A percentile compares a stretch with the other conserved stretches of the same genome.
phyloP scores from a whole-genome alignment of 2,797 vertebrate species.

The Knipowitschia caucasica region DNA sequence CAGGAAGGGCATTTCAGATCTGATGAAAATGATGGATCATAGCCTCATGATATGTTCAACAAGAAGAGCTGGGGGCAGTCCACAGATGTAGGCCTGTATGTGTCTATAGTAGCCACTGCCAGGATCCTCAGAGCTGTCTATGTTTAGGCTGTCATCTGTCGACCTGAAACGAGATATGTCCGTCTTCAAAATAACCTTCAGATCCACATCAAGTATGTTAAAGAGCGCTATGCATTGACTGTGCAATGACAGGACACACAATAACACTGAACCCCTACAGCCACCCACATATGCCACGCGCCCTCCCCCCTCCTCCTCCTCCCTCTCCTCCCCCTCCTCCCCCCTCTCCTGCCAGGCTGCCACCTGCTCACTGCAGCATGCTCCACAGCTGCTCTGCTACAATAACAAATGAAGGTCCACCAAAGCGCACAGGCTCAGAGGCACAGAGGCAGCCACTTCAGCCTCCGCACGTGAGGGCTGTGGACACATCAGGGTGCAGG shows the following conservation, averaged over 20 bases:
- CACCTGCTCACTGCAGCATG: conserved; percentile 81
- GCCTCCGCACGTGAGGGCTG: conserved; percentile 43
- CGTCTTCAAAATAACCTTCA: not conserved
- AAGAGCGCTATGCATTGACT: conserved; percentile 36
- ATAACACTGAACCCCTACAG: conserved; percentile 38
- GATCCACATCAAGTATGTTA: conserved; percentile 50
- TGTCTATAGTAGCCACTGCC: not conserved
- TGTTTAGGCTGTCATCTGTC: not conserved
- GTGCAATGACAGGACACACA: conserved; percentile 23
- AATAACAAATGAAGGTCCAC: conserved; percentile 81
- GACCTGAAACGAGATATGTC: not conserved
- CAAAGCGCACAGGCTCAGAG: conserved; percentile 48
- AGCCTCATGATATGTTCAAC: not conserved
- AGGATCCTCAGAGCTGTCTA: not conserved
- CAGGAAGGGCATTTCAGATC: not conserved
- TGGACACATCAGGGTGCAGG: conserved; percentile 26
- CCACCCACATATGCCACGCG: conserved; percentile 72
- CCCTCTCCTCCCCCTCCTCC: conserved; percentile 36
- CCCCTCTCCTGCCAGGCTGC: conserved; percentile 74
- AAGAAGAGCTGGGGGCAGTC: not conserved
- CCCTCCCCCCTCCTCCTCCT: conserved; percentile 36
- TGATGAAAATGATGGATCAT: conserved; percentile 6
- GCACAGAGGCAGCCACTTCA: conserved; percentile 63
- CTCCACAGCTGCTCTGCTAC: conserved; percentile 81
- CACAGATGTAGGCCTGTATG: not conserved